These are phyloP conservation scores for Threskiornis aethiopicus DNA, from an alignment of 2,797 vertebrate genomes.

Conservation along the genomic window DNA sequence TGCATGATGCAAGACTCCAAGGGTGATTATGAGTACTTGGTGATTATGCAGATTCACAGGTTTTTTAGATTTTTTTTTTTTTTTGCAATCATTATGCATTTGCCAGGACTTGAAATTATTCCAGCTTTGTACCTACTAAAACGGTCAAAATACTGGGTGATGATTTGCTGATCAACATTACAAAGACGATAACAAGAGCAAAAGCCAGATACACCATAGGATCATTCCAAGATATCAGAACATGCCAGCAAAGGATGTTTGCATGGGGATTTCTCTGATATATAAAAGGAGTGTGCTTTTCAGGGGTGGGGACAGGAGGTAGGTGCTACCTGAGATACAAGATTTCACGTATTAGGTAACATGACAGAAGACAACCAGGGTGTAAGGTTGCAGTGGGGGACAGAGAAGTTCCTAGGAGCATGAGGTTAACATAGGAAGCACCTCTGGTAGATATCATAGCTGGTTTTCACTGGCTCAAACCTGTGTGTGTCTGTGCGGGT, in stretches of 20 bases:
- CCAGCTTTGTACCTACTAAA: not conserved
- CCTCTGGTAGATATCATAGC: not conserved
- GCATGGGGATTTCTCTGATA: accelerated
- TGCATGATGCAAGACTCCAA: not conserved
- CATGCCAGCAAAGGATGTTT: not conserved
- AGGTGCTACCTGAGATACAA: not conserved
- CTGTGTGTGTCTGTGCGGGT: too few species aligned
- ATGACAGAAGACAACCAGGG: not conserved
- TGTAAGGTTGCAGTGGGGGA: not conserved
- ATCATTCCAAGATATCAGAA: not conserved
- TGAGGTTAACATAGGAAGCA: not conserved
- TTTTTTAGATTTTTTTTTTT: not conserved
- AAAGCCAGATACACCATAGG: not conserved
- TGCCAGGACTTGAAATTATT: not conserved
- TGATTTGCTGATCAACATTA: not conserved
- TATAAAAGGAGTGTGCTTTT: not conserved
- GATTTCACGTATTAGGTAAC: not conserved
- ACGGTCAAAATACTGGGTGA: not conserved
- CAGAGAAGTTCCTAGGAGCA: not conserved
- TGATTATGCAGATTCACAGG: not conserved
- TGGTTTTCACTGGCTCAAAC: not conserved
- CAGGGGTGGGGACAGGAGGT: accelerated
- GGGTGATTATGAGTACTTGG: not conserved
- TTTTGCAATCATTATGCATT: not conserved
- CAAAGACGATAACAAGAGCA: accelerated